Percentiles rank a stretch among this genome's conserved stretches.
phyloP scores from a whole-genome alignment of 53 echinoderm and acorn worm species.

The Luidia sarsii region DNA sequence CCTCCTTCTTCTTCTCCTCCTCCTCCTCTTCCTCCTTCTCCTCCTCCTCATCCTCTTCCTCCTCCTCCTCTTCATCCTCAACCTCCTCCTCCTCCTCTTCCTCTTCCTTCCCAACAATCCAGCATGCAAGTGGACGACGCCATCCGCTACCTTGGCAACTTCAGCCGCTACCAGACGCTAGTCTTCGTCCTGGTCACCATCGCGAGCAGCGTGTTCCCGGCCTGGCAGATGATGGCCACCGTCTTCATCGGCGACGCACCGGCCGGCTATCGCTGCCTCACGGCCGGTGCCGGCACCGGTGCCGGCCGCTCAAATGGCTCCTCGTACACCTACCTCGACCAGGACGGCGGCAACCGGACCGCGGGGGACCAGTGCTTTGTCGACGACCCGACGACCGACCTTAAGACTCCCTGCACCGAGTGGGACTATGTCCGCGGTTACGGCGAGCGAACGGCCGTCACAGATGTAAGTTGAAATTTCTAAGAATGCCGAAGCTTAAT shows the following conservation, averaged over 20 bases:
- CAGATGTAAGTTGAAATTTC: slow-evolving; percentile 11
- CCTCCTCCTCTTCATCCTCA: too few relatives aligned
- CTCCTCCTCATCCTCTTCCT: too few relatives aligned
- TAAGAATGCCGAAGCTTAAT: too few relatives aligned
- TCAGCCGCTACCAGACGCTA: slow-evolving; percentile 81
- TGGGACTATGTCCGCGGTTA: slow-evolving; percentile 15
- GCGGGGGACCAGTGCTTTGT: slow-evolving; percentile 30
- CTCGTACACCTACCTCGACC: neutral
- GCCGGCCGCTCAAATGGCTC: neutral
- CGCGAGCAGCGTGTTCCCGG: slow-evolving; percentile 72
- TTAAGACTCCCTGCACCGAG: slow-evolving; percentile 21
- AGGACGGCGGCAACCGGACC: neutral
- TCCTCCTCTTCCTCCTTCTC: too few relatives aligned
- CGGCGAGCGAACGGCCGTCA: slow-evolving; percentile 14
- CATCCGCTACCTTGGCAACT: slow-evolving; percentile 71
- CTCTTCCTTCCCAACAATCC: too few relatives aligned
- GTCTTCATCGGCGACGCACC: slow-evolving; percentile 48
- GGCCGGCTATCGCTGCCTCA: slow-evolving; percentile 31
- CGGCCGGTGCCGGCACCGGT: neutral
- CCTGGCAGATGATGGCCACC: slow-evolving; percentile 86
- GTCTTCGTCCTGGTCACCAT: slow-evolving; percentile 65
- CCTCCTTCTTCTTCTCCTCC: too few relatives aligned
- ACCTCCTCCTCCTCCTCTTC: too few relatives aligned
- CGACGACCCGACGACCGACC: neutral
- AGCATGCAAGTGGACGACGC: slow-evolving; percentile 82